Conservation (phyloP, 2,888 invertebrate genomes). For the Lycaena phlaeas region DNA sequence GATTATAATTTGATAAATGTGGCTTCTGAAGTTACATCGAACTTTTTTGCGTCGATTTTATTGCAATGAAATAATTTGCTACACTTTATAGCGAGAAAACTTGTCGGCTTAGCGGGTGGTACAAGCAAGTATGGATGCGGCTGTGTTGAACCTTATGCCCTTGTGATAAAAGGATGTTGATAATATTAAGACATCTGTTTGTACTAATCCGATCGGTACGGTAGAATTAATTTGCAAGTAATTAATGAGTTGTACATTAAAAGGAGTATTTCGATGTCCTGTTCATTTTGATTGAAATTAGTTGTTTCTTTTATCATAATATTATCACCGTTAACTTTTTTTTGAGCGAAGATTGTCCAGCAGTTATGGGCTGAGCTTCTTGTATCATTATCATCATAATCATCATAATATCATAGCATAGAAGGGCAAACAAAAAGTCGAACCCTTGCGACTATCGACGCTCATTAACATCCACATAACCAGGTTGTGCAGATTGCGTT, state of each 20-base stretch:
- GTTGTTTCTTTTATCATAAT: too few species aligned
- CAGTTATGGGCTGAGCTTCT: too few species aligned
- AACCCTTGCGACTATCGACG: too few species aligned
- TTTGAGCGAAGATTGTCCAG: too few species aligned
- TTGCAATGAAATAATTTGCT: conserved; percentile 60
- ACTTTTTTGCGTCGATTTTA: too few species aligned
- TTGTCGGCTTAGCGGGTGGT: conserved; percentile 59
- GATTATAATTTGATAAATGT: conserved; percentile 4
- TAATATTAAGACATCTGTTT: conserved; percentile 35
- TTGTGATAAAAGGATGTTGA: conserved; percentile 18
- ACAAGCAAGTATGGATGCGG: conserved; percentile 23
- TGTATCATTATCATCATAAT: too few species aligned
- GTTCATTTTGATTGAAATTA: background rate
- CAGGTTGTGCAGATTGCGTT: too few species aligned
- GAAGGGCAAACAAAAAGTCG: too few species aligned
- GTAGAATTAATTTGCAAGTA: conserved; percentile 42
- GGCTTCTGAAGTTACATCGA: conserved; percentile 1
- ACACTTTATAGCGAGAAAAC: conserved; percentile 53
- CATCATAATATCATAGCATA: too few species aligned
- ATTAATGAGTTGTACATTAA: conserved; percentile 27
- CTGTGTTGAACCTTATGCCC: conserved; percentile 28
- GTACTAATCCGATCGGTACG: conserved; percentile 33
- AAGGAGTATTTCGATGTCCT: background rate
- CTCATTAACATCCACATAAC: too few species aligned
- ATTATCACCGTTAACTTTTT: too few species aligned